Evolutionary conservation across 2,113 vertebrate genomes (phyloP), one percentile per base, ranked within the genome.

Genomic region (Aix galericulata): DNA sequence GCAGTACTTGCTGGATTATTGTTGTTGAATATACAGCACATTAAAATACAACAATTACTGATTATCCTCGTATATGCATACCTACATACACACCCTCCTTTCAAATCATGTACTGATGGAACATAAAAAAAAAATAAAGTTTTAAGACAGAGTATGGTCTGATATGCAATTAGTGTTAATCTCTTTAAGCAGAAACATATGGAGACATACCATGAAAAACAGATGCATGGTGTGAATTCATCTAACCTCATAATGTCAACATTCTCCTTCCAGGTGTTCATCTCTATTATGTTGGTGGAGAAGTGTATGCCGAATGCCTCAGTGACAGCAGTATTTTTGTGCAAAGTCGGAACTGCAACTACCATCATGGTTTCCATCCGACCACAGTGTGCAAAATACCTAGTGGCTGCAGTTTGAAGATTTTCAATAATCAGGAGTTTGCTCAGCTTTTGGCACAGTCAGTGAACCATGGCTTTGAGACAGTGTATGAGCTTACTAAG

Each of bases 321-420:
- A 99, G 99, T 2, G 99, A 99, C 96, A 99, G 99, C 95, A 99
- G 99, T 96, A 99, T 99, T 97, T 99, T 99, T 82, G 99, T 99
- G 96, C 99, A 99, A 92, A 99, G 99, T 89, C 98, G 99, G 75
- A 99, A 99, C 98, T 99, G 99, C 98, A 99, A 99, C 98, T 99
- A 99, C 96, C 99, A 99, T 77, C 99, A 99, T 2, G 99, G 99
- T 8, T 99, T 99, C 96, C 99, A 99, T 73, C 99, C 99, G 93
- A 99, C 99, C 12, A 99, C 99, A 0, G 99, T 99, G 58, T 99
- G 99, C 96, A 99, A 99, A 98, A 99, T 99, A 94, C 99, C 99
- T 74, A 99, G 99, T 52, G 99, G 99, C 90, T 99, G 99, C 96
- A 99, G 99, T 95, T 97, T 99, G 89, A 99, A 99, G 97, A 99